phyloP scores from a whole-genome alignment of 1,140 invertebrate species.

The Coelopa frigida region DNA sequence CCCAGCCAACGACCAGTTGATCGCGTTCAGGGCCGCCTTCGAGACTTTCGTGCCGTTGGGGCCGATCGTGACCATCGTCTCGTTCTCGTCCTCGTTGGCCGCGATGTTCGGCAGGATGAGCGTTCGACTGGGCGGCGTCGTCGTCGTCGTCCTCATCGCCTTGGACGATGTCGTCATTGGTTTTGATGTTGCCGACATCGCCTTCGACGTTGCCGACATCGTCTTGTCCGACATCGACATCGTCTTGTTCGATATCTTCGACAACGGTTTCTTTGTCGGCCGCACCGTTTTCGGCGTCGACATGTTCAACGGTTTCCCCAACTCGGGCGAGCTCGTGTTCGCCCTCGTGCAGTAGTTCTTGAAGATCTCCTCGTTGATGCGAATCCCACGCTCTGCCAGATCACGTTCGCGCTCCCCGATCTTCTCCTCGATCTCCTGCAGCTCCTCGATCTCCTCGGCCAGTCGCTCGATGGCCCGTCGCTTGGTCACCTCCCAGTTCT shows the following conservation, averaged over 20 bases:
- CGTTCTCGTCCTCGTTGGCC: constrained; percentile 3
- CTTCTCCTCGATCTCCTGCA: constrained; percentile 21
- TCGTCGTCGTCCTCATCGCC: not conserved
- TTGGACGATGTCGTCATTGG: too few relatives aligned
- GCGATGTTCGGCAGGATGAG: too few relatives aligned
- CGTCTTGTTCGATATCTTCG: too few relatives aligned
- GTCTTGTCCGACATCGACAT: too few relatives aligned
- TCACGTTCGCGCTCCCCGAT: not conserved
- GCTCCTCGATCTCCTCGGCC: constrained; percentile 25
- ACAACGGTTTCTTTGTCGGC: too few relatives aligned
- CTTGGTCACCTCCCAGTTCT: constrained; percentile 26
- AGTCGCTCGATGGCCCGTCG: constrained; percentile 24
- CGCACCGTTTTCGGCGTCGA: too few relatives aligned
- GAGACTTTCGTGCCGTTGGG: constrained; percentile 33
- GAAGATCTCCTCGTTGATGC: not conserved
- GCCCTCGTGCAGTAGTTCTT: constrained; percentile 1
- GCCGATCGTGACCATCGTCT: constrained; percentile 29
- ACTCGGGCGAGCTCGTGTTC: too few relatives aligned
- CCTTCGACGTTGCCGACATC: too few relatives aligned
- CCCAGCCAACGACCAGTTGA: constrained; percentile 38
- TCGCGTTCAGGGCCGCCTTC: constrained; percentile 17
- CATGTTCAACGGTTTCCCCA: too few relatives aligned
- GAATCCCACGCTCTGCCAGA: not conserved
- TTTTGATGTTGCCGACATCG: too few relatives aligned
- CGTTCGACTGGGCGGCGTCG: too few relatives aligned